Evolutionary conservation across 2,797 vertebrate species (phyloP).

Genomic region (Fistularia commersonii): DNA sequence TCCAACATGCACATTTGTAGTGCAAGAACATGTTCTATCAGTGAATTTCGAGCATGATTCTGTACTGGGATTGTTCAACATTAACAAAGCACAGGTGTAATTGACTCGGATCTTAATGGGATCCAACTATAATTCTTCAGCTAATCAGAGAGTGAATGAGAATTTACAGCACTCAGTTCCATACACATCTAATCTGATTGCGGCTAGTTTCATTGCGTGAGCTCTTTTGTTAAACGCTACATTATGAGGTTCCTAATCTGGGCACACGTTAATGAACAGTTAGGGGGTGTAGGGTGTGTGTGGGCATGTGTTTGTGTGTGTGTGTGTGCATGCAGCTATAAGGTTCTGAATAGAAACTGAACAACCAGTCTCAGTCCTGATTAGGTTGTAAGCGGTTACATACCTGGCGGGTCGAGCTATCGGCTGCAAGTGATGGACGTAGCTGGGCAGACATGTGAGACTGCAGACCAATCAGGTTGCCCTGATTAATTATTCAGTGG

Average conservation of each 20-base stretch:
- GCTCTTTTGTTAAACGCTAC: conserved; percentile 33
- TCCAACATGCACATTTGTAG: conserved; percentile 17
- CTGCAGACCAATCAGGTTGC: conserved; percentile 43
- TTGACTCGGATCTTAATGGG: conserved; percentile 38
- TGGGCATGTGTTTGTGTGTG: conserved; percentile 3
- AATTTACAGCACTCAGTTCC: conserved; percentile 28
- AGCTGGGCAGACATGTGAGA: conserved; percentile 43
- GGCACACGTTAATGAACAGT: conserved; percentile 21
- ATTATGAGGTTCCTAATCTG: conserved; percentile 41
- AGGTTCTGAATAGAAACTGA: conserved; percentile 2
- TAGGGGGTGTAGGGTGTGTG: background rate
- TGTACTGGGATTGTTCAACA: conserved; percentile 19
- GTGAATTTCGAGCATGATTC: conserved; percentile 4
- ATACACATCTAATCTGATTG: conserved; percentile 34
- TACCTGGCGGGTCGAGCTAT: conserved; percentile 16
- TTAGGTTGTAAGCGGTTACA: conserved; percentile 30
- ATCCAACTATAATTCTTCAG: conserved; percentile 30
- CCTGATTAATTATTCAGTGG: conserved; percentile 67
- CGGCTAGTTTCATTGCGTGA: conserved; percentile 33
- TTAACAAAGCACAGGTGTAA: conserved; percentile 29
- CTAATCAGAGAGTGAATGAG: conserved; percentile 27
- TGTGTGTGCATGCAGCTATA: background rate
- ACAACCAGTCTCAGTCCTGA: conserved; percentile 14
- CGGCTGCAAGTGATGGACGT: conserved; percentile 32
- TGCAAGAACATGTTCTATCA: conserved; percentile 1